phyloP scores from a whole-genome alignment of 2,888 invertebrate genomes.

The Drosophila conformis region DNA sequence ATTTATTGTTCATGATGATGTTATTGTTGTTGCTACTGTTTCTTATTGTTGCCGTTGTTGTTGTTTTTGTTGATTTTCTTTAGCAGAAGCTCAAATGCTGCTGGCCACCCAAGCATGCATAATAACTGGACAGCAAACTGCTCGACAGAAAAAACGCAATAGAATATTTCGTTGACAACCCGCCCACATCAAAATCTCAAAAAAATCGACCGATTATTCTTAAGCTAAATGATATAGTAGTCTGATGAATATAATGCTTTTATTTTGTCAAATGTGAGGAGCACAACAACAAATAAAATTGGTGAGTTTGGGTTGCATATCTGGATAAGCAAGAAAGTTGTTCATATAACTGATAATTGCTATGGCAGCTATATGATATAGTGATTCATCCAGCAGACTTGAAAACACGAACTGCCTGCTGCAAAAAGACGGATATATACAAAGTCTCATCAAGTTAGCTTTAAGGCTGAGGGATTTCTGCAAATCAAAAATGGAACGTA shows the following conservation, averaged over 20 bases:
- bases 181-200: not conserved
- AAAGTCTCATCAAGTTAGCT: not conserved
- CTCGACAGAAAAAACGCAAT: not conserved
- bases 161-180: not conserved
- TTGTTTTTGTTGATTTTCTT: slow-evolving; percentile 21
- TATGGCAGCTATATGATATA: not conserved
- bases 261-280: not conserved
- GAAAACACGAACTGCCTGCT: fast-evolving
- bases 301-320: not conserved
- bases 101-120: slow-evolving; percentile 68
- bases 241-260: not conserved
- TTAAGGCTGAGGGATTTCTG: not conserved
- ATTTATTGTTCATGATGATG: slow-evolving; percentile 70
- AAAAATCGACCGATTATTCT: not conserved
- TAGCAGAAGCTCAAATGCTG: slow-evolving; percentile 62
- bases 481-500: not conserved
- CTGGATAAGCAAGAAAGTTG: not conserved
- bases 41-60: slow-evolving; percentile 6
- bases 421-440: not conserved
- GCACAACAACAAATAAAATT: not conserved
- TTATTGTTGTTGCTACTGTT: slow-evolving; percentile 4
- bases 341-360: not conserved
- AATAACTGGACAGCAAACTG: slow-evolving; percentile 61
- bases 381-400: not conserved
- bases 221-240: not conserved